Evolutionary conservation across 2,113 vertebrate species (phyloP).

Genomic region (human (Homo sapiens)): GRCh38 chr12:129808001-129808500

Average conservation of each 20-base stretch:
- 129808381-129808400: rapidly evolving
- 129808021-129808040: not conserved
- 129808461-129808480: not conserved
- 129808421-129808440: not conserved
- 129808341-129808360: not conserved
- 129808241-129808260: not conserved
- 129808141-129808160: not conserved
- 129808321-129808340: not conserved
- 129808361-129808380: not conserved
- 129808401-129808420: not conserved
- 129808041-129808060: not conserved
- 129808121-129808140: not conserved
- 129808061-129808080: not conserved
- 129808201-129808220: not conserved
- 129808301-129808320: not conserved
- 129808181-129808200: not conserved
- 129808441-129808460: rapidly evolving
- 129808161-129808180: not conserved
- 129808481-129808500: not conserved
- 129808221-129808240: not conserved
- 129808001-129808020: not conserved
- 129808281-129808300: rapidly evolving
- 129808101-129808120: not conserved
- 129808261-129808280: not conserved
- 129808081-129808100: not conserved